Evolutionary conservation across 2,113 vertebrate genomes (phyloP), one percentile per base, ranked within the genome.

Genomic region (Paedocypris sp.): DNA sequence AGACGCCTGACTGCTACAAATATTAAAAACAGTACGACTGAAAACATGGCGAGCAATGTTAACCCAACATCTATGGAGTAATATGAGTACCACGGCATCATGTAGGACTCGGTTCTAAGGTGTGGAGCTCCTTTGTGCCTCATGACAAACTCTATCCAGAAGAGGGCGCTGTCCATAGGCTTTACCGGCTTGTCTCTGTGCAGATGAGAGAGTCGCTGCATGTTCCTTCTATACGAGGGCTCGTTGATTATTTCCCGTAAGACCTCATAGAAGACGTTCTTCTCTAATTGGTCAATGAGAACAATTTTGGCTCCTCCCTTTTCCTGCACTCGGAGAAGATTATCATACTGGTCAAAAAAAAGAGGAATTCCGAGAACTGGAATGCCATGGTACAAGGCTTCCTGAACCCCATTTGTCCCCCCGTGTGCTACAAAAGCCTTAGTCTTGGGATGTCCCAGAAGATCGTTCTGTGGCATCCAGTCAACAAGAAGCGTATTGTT

Each of bases 101-200:
- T 50, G 23, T 51, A 51, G 5, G 47, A 62, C 6, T 62, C 59
- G 39, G 59, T 15, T 3, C 25, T 4, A 1, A 62, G 59, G 5
- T 62, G 59, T 20, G 59, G 35, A 15, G 46, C 59, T 41, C 59
- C 47, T 42, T 62, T 51, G 8, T 62, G 59, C 16, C 45, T 61
- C 33, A 49, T 49, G 28, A 61, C 58, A 61, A 49, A 61, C 58
- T 61, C 45, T 29, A 61, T 61, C 58, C 58, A 61, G 45, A 61
- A 61, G 45, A 61, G 22, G 7, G 58, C 58, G 8, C 10, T 61
- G 23, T 61, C 58, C 6, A 61, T n/a, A 3, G 45, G 45, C 19
- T 61, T 12, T 12, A 49, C 3, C 13, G 32, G 45, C 2, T 39
- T 49, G 15, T 61, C 58, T 61, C 23, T 31, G 36, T 48, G 57